phyloP scores from a whole-genome alignment of 2,888 invertebrate genomes.

The Cenopis cana region DNA sequence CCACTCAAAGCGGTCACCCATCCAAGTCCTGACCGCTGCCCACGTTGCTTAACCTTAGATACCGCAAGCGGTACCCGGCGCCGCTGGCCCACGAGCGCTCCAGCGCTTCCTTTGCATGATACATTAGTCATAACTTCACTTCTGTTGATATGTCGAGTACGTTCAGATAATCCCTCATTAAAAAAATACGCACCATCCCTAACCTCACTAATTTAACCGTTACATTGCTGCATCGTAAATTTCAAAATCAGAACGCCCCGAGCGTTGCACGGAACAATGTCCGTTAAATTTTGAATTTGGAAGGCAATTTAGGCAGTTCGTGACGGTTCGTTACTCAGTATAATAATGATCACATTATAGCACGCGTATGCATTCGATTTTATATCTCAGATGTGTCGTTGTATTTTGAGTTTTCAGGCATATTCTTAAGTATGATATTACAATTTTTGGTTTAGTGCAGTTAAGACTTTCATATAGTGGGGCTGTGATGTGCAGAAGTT shows the following conservation, averaged over 20 bases:
- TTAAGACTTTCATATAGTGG: background rate
- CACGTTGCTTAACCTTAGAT: too few relatives aligned
- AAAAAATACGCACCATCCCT: slow-evolving; percentile 14
- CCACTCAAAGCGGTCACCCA: too few relatives aligned
- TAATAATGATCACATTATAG: background rate
- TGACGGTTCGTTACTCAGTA: slow-evolving; percentile 3
- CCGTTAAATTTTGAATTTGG: slow-evolving; percentile 47
- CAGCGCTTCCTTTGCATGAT: too few relatives aligned
- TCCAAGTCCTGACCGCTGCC: too few relatives aligned
- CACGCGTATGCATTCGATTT: background rate
- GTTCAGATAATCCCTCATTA: too few relatives aligned
- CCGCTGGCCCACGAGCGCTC: too few relatives aligned
- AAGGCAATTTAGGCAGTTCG: slow-evolving; percentile 31
- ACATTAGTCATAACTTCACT: too few relatives aligned
- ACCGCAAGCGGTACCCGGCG: too few relatives aligned
- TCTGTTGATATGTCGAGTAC: too few relatives aligned
- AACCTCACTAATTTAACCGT: slow-evolving; percentile 45
- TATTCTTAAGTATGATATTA: background rate
- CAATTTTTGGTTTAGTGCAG: background rate
- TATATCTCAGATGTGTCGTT: background rate
- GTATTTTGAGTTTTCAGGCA: background rate
- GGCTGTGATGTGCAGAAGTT: background rate
- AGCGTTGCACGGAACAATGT: slow-evolving; percentile 46
- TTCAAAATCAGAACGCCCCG: slow-evolving; percentile 49
- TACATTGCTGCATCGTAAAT: slow-evolving; percentile 51